Evolutionary conservation across 2,113 vertebrate genomes (phyloP), one percentile per base, ranked within the genome.

Genomic region (Atlantisia rogersi): DNA sequence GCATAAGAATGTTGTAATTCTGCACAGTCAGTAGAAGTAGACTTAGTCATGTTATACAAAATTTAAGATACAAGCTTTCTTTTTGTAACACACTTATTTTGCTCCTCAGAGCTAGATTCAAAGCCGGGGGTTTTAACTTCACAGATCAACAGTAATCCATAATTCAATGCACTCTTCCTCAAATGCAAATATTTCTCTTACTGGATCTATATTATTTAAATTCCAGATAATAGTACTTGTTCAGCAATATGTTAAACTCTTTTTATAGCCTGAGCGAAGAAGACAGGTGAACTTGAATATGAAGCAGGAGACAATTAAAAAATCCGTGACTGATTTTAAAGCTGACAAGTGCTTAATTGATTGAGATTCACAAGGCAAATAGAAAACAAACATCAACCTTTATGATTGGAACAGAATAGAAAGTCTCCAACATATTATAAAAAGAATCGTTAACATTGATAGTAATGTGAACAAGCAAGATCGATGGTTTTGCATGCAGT

Each of bases 171-270:
- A 65, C 40, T 82, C 58, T 93, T 83, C 50, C 15, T 86, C 52
- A 52, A 87, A 94, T 65, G 80, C 87, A 86, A 94, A 48, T 94
- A 62, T 81, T 96, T 96, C 92, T 86, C 78, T 68, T 75, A 68
- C 46, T 86, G 19, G 37, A 85, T 92, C 60, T 53, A 94, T 82
- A 22, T 90, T 87, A 96, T 96, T 96, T 97, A 95, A 96, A 93
- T 86, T 93, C 67, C 89, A 89, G 68, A 68, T 55, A 88, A 58
- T 91, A 69, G 82, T 77, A 82, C 68, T 96, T 93, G 68, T 75
- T 95, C 81, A 91, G 91, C 90, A 92, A 80, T 94, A 96, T 97
- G 86, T 70, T 93, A 86, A 96, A 92, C 58, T 53, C 21, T 81
- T 88, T 58, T 77, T 88, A 55, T 40, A 96, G 52, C 46, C 88